Conservation (phyloP, 2,113 vertebrate species). For the Cryptotis parvus region DNA sequence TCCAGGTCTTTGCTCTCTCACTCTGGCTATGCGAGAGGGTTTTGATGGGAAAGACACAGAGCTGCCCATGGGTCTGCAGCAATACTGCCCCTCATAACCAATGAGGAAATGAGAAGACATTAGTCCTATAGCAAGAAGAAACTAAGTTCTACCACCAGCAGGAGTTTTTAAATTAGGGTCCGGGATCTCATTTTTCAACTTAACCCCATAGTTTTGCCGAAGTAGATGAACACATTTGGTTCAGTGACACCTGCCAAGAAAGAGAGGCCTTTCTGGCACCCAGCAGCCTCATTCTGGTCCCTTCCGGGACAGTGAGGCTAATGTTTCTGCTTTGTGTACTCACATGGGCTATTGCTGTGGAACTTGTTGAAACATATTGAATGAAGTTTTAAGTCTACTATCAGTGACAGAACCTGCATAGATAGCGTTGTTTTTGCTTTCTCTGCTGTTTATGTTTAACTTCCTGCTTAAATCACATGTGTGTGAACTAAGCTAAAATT, state of each 20-base stretch:
- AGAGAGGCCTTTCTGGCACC: constrained; percentile 86
- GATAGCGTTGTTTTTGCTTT: constrained; percentile 59
- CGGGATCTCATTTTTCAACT: constrained; percentile 76
- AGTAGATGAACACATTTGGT: constrained; percentile 87
- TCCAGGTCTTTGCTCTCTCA: too few relatives aligned
- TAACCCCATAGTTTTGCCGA: constrained; percentile 85
- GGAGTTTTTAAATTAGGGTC: too few relatives aligned
- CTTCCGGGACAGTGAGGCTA: constrained; percentile 75
- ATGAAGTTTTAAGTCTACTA: constrained; percentile 73
- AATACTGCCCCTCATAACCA: too few relatives aligned
- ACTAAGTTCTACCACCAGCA: too few relatives aligned
- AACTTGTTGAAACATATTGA: constrained; percentile 76
- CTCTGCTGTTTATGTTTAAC: constrained; percentile 48
- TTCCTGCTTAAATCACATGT: constrained; percentile 53
- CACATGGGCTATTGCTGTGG: constrained; percentile 70
- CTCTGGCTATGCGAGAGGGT: too few relatives aligned
- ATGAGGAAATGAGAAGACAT: too few relatives aligned
- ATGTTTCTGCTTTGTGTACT: constrained; percentile 76
- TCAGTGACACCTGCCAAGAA: constrained; percentile 86
- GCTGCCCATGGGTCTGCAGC: constrained; percentile 78
- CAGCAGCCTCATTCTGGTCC: constrained; percentile 76
- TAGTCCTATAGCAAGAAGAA: too few relatives aligned
- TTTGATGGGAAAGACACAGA: constrained; percentile 83
- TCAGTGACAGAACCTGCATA: constrained; percentile 35
- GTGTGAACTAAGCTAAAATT: neutral